phyloP scores from a whole-genome alignment of 2,113 vertebrate genomes.

The Daubentonia madagascariensis region DNA sequence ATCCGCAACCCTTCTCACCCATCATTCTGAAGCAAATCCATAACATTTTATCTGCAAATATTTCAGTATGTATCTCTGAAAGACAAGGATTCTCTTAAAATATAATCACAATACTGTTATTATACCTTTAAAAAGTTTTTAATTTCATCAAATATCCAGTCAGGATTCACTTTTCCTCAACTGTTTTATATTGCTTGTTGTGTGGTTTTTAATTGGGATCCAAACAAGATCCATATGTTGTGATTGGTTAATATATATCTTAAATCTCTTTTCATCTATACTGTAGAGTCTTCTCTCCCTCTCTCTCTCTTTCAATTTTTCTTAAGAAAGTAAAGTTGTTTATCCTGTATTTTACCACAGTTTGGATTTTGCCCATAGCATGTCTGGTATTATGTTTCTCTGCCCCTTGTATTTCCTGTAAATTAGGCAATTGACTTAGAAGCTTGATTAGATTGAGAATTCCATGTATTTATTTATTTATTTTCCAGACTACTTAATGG shows the following conservation, averaged over 20 bases:
- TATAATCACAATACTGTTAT: neutral
- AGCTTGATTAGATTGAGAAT: neutral
- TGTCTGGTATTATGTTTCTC: neutral
- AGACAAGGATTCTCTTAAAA: neutral
- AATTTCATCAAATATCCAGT: neutral
- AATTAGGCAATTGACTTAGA: neutral
- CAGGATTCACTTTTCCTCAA: neutral
- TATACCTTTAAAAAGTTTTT: neutral
- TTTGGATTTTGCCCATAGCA: neutral
- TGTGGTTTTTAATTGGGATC: neutral
- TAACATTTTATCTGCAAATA: neutral
- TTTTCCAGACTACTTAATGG: neutral
- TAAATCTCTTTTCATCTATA: neutral
- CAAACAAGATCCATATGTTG: neutral
- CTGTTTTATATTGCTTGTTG: neutral
- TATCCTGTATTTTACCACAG: neutral
- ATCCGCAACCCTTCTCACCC: neutral
- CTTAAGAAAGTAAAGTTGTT: neutral
- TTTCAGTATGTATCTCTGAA: neutral
- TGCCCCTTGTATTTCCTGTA: neutral
- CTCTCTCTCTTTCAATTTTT: neutral
- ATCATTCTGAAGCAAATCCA: neutral
- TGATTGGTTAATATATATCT: neutral
- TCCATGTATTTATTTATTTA: neutral
- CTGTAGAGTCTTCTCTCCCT: neutral